Conservation (phyloP, 1,140 invertebrate genomes). For the Ephestia elutella region DNA sequence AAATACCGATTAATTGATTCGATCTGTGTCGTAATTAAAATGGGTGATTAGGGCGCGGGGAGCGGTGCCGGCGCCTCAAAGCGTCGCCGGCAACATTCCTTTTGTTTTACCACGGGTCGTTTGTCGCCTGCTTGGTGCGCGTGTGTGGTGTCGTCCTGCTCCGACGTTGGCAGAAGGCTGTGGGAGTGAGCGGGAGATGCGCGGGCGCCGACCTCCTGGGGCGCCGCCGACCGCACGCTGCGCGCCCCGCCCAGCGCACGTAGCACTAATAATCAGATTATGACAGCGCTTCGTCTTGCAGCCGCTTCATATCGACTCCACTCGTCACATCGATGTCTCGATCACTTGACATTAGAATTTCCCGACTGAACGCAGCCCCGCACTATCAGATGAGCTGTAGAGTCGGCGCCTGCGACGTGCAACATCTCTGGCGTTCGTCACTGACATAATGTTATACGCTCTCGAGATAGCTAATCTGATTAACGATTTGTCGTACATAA, state of each 20-base stretch:
- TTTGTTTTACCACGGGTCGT: constrained; percentile 73
- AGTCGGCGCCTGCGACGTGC: constrained; percentile 1
- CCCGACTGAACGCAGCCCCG: constrained; percentile 20
- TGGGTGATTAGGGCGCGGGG: constrained; percentile 70
- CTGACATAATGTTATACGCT: constrained; percentile 5
- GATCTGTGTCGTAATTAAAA: constrained; percentile 74
- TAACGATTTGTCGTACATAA: not conserved
- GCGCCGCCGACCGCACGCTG: constrained; percentile 65
- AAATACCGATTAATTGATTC: constrained; percentile 74
- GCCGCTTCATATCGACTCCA: constrained; percentile 41
- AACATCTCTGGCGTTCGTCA: constrained; percentile 1
- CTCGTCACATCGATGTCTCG: constrained; percentile 60
- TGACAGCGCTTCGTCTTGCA: constrained; percentile 59
- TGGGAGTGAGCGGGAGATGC: constrained; percentile 43
- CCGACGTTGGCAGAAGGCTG: constrained; percentile 5
- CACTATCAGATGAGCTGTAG: constrained; percentile 2
- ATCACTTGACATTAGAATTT: constrained; percentile 50
- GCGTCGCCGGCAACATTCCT: constrained; percentile 70
- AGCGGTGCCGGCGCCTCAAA: constrained; percentile 71
- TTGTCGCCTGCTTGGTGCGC: constrained; percentile 66
- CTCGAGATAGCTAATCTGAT: constrained; percentile 1
- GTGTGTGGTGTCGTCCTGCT: constrained; percentile 33
- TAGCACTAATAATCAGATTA: constrained; percentile 72
- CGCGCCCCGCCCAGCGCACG: constrained; percentile 64
- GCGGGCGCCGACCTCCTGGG: constrained; percentile 68